Percentiles rank a stretch among this genome's conserved stretches.
Evolutionary conservation across 1,140 invertebrate species (phyloP).

Genomic region (Pentalonia nigronervosa): DNA sequence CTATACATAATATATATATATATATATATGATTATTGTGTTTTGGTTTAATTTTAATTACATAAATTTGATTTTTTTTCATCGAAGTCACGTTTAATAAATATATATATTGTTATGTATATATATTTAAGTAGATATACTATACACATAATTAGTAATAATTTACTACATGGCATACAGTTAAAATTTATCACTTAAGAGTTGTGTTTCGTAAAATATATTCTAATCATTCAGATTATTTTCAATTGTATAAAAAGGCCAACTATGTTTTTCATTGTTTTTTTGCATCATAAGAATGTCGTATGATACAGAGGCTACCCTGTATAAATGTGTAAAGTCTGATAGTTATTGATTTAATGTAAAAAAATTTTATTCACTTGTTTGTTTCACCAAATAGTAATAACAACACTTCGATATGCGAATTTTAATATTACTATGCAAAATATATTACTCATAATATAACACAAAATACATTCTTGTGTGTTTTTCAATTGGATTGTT

Average conservation of each 20-base stretch:
- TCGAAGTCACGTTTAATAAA: neutral
- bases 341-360: neutral
- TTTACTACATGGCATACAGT: neutral
- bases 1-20: neutral
- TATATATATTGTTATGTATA: no score
- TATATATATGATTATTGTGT: neutral
- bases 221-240: neutral
- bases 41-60: neutral
- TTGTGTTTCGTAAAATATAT: no score
- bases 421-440: neutral
- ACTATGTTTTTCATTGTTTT: neutral
- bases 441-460: neutral
- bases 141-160: neutral
- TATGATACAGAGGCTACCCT: neutral
- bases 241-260: neutral
- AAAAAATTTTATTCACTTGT: neutral
- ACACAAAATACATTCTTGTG: neutral
- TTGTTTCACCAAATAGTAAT: neutral
- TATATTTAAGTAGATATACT: neutral
- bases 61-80: neutral
- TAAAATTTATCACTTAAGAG: neutral
- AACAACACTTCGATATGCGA: neutral
- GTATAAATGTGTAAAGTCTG: neutral
- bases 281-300: neutral
- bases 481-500: neutral